Percentiles rank a stretch among this genome's conserved stretches.
Conservation (phyloP, 2,113 vertebrate species). For the Candoia aspera region DNA sequence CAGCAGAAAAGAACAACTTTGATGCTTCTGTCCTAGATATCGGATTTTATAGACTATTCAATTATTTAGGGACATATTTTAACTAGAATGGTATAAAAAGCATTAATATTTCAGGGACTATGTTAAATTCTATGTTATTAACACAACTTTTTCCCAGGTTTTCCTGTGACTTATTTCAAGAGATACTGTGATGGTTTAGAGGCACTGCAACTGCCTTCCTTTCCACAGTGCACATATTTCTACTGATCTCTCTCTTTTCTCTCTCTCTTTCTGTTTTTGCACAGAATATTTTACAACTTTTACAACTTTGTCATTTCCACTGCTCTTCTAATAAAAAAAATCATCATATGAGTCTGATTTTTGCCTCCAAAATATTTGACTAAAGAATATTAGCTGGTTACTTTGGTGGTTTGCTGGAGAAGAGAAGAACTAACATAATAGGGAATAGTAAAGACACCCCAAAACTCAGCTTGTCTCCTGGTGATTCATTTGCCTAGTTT, state of each 20-base stretch:
- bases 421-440: not conserved
- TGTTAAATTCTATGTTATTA: conserved; percentile 61
- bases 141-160: conserved; percentile 48
- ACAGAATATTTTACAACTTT: not conserved
- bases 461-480: not conserved
- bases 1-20: conserved; percentile 30
- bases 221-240: not conserved
- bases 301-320: not conserved
- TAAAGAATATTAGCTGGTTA: not conserved
- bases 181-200: not conserved
- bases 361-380: not conserved
- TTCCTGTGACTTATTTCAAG: conserved; percentile 25
- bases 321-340: not conserved
- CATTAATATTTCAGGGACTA: conserved; percentile 72
- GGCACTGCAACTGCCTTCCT: not conserved
- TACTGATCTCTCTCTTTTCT: not conserved
- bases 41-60: conserved; percentile 69
- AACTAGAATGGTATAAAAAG: conserved; percentile 60
- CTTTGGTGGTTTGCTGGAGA: not conserved
- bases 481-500: not conserved
- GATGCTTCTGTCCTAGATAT: conserved; percentile 56
- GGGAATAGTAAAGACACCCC: not conserved
- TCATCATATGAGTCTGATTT: not conserved
- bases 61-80: conserved; percentile 74
- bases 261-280: not conserved